Conservation (phyloP, 2,113 vertebrate genomes). For the Hyla sarda region DNA sequence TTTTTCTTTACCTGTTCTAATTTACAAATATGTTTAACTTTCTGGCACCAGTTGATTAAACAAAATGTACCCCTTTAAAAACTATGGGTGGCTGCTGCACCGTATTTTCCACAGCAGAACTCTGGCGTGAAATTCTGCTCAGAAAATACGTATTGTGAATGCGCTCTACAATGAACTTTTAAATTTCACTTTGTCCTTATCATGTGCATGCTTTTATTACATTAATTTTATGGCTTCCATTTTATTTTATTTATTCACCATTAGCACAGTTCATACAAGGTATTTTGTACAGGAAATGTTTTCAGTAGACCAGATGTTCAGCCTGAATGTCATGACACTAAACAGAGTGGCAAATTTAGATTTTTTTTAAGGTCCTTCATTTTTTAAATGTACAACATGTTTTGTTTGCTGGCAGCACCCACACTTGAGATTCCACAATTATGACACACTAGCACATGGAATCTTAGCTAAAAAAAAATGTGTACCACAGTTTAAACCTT, state of each 20-base stretch:
- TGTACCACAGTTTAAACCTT: too few species aligned
- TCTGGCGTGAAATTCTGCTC: too few species aligned
- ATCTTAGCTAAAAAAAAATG: neutral
- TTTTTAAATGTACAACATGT: neutral
- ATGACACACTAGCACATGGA: neutral
- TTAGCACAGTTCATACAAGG: neutral
- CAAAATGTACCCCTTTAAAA: too few species aligned
- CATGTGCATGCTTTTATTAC: neutral
- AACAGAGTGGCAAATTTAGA: neutral
- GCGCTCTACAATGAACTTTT: too few species aligned
- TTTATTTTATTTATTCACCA: neutral
- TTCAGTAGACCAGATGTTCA: constrained; percentile 3
- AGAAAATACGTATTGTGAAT: too few species aligned
- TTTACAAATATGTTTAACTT: too few species aligned
- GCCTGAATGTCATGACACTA: neutral
- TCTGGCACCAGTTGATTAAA: too few species aligned
- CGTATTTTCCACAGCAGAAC: too few species aligned
- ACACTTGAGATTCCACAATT: neutral
- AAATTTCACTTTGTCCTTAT: too few species aligned
- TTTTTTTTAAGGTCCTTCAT: neutral
- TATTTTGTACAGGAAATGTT: constrained; percentile 9
- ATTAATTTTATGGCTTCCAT: neutral
- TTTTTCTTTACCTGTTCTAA: too few species aligned
- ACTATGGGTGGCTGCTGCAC: too few species aligned
- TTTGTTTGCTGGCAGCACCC: neutral